Conservation (phyloP, 1,140 invertebrate species). For the Archivesica marissinica region DNA sequence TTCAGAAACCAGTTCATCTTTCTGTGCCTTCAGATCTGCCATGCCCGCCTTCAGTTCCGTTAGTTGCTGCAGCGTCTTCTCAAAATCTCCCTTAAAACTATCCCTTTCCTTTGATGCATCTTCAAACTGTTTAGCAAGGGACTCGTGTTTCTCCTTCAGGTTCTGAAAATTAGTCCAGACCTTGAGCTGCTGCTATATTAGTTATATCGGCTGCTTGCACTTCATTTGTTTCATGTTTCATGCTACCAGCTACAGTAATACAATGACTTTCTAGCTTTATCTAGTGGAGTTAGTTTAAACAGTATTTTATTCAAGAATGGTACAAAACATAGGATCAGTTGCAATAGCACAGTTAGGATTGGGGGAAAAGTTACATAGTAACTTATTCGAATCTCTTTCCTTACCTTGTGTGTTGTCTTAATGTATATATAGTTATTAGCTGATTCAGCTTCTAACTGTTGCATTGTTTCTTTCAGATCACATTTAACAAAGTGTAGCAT, state of each 20-base stretch:
- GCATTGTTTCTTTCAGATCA: slow-evolving; percentile 8
- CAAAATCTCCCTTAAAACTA: slow-evolving; percentile 69
- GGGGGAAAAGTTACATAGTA: no score
- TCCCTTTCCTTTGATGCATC: slow-evolving; percentile 37
- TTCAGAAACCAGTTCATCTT: slow-evolving; percentile 69
- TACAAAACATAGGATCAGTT: no score
- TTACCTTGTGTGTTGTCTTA: slow-evolving; percentile 22
- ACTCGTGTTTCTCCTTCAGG: slow-evolving; percentile 34
- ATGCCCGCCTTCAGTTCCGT: slow-evolving; percentile 83
- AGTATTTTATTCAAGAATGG: no score
- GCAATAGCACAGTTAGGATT: no score
- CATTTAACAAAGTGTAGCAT: no score
- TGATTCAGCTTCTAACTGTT: slow-evolving; percentile 1
- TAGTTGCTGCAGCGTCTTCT: slow-evolving; percentile 83
- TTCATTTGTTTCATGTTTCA: no score
- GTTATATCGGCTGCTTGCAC: no score
- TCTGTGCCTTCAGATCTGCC: slow-evolving; percentile 83
- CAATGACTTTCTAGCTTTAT: no score
- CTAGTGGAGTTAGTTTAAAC: no score
- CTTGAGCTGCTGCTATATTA: no score
- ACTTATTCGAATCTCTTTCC: no score
- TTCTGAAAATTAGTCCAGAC: slow-evolving; percentile 13
- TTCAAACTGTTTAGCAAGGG: slow-evolving; percentile 39
- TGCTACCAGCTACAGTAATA: no score
- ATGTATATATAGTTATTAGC: background rate